phyloP scores from a whole-genome alignment of 2,113 vertebrate genomes.

The Catharus bicknelli region DNA sequence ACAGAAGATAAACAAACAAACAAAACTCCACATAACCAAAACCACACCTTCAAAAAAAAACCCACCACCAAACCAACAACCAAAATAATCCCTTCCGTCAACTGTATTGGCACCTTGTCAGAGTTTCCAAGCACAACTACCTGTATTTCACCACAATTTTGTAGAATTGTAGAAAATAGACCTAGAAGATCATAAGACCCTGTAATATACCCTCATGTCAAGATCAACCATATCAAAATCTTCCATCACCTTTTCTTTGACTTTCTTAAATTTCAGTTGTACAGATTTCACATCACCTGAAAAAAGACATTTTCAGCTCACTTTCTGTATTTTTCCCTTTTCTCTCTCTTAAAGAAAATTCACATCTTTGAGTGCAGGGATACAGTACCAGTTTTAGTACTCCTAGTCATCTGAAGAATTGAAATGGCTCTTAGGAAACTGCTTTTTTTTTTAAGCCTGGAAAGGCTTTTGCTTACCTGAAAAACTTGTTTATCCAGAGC shows the following conservation, averaged over 20 bases:
- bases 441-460: background rate
- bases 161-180: background rate
- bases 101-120: background rate
- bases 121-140: background rate
- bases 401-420: background rate
- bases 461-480: background rate
- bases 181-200: background rate
- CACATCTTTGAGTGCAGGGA: background rate
- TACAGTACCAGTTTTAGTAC: background rate
- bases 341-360: background rate
- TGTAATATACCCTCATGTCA: background rate
- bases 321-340: background rate
- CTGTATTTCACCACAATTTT: background rate
- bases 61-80: background rate
- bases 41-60: background rate
- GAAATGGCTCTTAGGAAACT: background rate
- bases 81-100: background rate
- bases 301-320: background rate
- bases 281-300: background rate
- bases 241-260: background rate
- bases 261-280: background rate
- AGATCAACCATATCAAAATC: background rate
- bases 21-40: background rate
- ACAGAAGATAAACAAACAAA: background rate
- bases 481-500: background rate